These are phyloP conservation scores for Rutilus rutilus DNA, from an alignment of 2,113 vertebrate species.

Conservation along the genomic window DNA sequence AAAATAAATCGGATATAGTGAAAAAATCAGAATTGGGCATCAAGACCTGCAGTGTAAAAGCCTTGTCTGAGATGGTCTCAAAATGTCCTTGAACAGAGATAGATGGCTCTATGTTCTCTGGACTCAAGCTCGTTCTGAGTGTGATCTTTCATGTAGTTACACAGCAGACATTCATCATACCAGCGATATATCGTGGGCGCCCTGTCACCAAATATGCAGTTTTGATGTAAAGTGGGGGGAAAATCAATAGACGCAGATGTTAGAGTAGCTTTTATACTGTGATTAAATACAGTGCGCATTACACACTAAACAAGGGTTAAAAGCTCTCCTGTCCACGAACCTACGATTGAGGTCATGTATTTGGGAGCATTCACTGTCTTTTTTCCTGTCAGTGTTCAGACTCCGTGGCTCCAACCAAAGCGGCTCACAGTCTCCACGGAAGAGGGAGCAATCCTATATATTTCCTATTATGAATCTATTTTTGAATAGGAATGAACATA, in stretches of 20 bases:
- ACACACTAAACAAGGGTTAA: slow-evolving; percentile 59
- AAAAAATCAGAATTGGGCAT: no score
- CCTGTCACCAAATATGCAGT: slow-evolving; percentile 74
- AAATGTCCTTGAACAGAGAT: slow-evolving; percentile 38
- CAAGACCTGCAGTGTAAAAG: no score
- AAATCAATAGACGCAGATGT: slow-evolving; percentile 68
- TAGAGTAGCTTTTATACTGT: slow-evolving; percentile 64
- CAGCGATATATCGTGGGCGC: slow-evolving; percentile 54
- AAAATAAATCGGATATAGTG: no score
- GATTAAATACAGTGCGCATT: slow-evolving; percentile 69
- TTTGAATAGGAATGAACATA: not conserved
- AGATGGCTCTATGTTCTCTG: not conserved
- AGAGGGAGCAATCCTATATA: slow-evolving; percentile 51
- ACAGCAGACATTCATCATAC: slow-evolving; percentile 28
- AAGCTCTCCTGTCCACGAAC: slow-evolving; percentile 58
- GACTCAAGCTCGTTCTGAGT: not conserved
- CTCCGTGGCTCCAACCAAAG: slow-evolving; percentile 70
- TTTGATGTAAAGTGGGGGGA: slow-evolving; percentile 68
- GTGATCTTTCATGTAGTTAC: slow-evolving; percentile 17
- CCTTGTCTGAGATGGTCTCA: not conserved
- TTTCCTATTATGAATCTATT: slow-evolving; percentile 67
- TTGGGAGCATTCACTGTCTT: slow-evolving; percentile 58
- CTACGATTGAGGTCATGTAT: slow-evolving; percentile 24
- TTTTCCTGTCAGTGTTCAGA: slow-evolving; percentile 72
- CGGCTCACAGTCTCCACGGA: slow-evolving; percentile 61